Conservation (phyloP, 2,888 invertebrate species). For the Microchrysa polita region DNA sequence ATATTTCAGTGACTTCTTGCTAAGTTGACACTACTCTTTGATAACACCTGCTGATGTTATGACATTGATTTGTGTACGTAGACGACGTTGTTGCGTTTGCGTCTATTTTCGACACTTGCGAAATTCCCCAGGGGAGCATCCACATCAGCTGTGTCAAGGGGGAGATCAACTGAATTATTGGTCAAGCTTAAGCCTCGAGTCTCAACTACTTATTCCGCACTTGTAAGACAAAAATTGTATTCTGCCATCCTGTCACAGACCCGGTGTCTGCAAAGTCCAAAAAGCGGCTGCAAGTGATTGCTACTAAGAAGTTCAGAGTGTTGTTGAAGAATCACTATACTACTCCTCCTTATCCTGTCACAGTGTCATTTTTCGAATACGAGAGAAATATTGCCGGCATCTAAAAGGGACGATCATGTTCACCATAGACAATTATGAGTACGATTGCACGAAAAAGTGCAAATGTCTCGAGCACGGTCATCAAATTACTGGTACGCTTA, state of each 20-base stretch:
- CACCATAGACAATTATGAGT: conserved; percentile 56
- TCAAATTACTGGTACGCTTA: conserved; percentile 70
- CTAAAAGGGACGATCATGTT: conserved; percentile 43
- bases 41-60: no score
- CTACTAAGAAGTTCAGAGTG: no score
- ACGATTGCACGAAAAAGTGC: conserved; percentile 70
- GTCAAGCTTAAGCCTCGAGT: neutral
- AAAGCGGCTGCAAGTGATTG: neutral
- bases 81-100: neutral
- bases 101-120: neutral
- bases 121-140: neutral
- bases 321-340: no score
- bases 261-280: neutral
- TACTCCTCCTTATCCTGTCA: no score
- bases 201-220: neutral
- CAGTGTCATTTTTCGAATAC: neutral
- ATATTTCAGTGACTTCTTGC: no score
- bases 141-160: neutral
- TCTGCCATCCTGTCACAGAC: neutral
- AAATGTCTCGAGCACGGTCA: conserved; percentile 67
- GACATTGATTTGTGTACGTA: no score
- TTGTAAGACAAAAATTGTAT: neutral
- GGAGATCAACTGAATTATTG: no score
- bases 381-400: neutral
- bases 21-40: no score